Evolutionary conservation across 2,888 invertebrate genomes (phyloP).

Genomic region (Escarpia spicata): DNA sequence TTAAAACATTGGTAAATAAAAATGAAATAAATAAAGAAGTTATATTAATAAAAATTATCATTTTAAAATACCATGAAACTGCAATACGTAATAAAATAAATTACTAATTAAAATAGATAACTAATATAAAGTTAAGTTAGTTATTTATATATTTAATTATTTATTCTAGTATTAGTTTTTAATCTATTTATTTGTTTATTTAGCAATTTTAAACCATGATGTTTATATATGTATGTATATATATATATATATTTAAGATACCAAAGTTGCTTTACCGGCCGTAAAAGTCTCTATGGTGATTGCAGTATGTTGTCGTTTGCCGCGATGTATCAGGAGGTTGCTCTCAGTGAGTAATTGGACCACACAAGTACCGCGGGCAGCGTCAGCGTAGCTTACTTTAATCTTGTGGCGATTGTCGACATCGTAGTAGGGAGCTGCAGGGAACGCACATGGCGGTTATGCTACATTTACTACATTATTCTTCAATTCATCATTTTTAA

Average conservation of each 20-base stretch:
- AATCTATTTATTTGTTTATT: too few species aligned
- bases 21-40: not conserved
- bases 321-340: not conserved
- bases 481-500: not conserved
- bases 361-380: not conserved
- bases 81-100: too few species aligned
- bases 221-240: too few species aligned
- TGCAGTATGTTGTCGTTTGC: not conserved
- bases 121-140: too few species aligned
- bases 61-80: too few species aligned
- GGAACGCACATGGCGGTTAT: not conserved
- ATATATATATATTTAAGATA: not conserved
- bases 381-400: slow-evolving; percentile 13
- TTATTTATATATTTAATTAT: too few species aligned
- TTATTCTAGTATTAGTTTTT: too few species aligned
- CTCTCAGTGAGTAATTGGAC: not conserved
- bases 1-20: not conserved
- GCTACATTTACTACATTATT: too few species aligned
- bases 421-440: not conserved
- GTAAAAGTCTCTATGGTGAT: not conserved
- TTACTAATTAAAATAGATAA: too few species aligned
- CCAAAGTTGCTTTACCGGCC: not conserved
- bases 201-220: too few species aligned
- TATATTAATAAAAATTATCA: too few species aligned
- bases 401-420: not conserved